Evolutionary conservation across 1,140 invertebrate species (phyloP).

Genomic region (Eumaeus atala): DNA sequence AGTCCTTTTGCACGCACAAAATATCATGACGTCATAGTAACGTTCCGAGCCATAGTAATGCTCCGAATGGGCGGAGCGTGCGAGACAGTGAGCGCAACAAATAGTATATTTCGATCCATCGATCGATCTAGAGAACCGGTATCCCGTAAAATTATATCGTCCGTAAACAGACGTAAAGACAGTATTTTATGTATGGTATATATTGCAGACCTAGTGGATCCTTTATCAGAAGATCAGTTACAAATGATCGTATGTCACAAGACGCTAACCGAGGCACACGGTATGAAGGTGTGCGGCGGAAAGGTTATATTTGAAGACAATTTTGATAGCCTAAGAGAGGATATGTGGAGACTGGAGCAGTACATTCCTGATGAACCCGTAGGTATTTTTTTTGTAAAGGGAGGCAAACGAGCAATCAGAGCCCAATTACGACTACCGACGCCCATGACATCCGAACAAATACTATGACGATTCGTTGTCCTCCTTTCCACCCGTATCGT

Average conservation of each 20-base stretch:
- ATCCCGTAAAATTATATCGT: neutral
- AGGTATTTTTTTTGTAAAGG: too few relatives aligned
- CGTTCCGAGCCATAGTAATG: too few relatives aligned
- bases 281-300: constrained; percentile 32
- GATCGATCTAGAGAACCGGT: neutral
- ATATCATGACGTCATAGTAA: too few relatives aligned
- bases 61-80: too few relatives aligned
- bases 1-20: too few relatives aligned
- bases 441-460: too few relatives aligned
- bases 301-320: constrained; percentile 44
- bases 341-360: constrained; percentile 43
- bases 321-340: constrained; percentile 32
- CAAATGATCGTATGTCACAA: constrained; percentile 21
- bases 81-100: neutral
- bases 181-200: neutral
- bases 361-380: constrained; percentile 39
- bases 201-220: constrained; percentile 18
- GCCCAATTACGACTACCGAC: too few relatives aligned
- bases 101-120: neutral
- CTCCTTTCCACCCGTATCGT: too few relatives aligned
- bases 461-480: too few relatives aligned
- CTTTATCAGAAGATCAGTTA: constrained; percentile 15
- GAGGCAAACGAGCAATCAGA: too few relatives aligned
- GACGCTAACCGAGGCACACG: constrained; percentile 27
- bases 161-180: too few relatives aligned